Conservation (phyloP, 92 coral and sea anemone species). For the Porites divaricata region DNA sequence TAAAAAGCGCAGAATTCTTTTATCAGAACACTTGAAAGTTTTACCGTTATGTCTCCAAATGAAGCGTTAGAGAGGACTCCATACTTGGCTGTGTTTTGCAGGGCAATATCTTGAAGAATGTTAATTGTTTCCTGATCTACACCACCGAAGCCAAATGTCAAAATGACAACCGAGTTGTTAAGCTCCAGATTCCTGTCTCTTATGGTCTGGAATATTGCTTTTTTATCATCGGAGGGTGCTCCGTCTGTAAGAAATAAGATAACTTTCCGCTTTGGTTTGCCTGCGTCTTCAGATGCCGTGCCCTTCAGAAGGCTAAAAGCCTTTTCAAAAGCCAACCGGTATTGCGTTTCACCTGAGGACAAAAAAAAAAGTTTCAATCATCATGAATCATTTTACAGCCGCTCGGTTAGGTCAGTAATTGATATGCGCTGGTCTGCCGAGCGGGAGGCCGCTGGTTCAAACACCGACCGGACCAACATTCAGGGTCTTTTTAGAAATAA, state of each 20-base stretch:
- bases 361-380: background rate
- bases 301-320: slow-evolving; percentile 41
- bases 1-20: too few relatives aligned
- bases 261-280: slow-evolving; percentile 35
- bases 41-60: slow-evolving; percentile 50
- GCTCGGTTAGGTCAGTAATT: too few relatives aligned
- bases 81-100: slow-evolving; percentile 21
- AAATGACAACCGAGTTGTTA: slow-evolving; percentile 39
- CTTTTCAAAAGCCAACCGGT: slow-evolving; percentile 35
- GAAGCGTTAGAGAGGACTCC: slow-evolving; percentile 10
- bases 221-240: slow-evolving; percentile 34
- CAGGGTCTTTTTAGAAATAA: too few relatives aligned
- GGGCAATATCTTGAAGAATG: slow-evolving; percentile 33
- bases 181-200: slow-evolving; percentile 47
- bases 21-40: background rate
- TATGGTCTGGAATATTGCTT: slow-evolving; percentile 17
- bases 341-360: slow-evolving; percentile 25
- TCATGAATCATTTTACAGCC: too few relatives aligned
- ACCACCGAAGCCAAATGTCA: slow-evolving; percentile 67
- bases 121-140: slow-evolving; percentile 5
- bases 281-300: slow-evolving; percentile 7
- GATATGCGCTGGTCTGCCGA: too few relatives aligned
- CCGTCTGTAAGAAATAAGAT: slow-evolving; percentile 76
- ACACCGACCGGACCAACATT: too few relatives aligned
- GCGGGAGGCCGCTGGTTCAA: too few relatives aligned